Conservation (phyloP, 2,888 invertebrate species). For the Eudemis profundana region DNA sequence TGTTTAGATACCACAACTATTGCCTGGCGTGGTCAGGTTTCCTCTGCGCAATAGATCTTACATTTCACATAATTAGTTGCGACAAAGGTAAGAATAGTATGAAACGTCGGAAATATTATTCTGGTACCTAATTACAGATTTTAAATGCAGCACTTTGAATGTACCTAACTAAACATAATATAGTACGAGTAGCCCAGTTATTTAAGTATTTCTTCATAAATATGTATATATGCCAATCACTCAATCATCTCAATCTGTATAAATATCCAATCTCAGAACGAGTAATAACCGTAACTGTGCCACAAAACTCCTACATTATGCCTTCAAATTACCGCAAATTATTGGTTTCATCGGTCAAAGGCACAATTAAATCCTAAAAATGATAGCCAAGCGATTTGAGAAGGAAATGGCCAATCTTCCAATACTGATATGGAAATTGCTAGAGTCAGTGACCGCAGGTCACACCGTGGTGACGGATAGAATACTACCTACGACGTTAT, state of each 20-base stretch:
- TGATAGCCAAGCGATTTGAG: constrained; percentile 52
- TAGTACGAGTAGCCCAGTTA: too few relatives aligned
- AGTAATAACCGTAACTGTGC: constrained; percentile 40
- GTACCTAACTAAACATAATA: too few relatives aligned
- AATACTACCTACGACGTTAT: neutral
- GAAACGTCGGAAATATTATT: constrained; percentile 32
- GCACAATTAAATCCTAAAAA: constrained; percentile 53
- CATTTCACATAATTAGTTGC: constrained; percentile 57
- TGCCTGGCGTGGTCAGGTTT: constrained; percentile 63
- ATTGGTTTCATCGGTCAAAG: constrained; percentile 50
- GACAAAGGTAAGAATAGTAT: constrained; percentile 54
- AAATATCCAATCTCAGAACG: constrained; percentile 24
- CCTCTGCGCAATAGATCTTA: constrained; percentile 57
- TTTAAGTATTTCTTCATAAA: constrained; percentile 15
- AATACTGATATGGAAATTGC: constrained; percentile 45
- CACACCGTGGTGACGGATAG: constrained; percentile 37
- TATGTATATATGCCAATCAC: constrained; percentile 32
- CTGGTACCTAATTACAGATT: constrained; percentile 30
- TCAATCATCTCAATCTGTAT: constrained; percentile 34
- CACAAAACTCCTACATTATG: constrained; percentile 45
- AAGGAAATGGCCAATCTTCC: constrained; percentile 54
- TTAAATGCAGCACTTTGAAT: too few relatives aligned
- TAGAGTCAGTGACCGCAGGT: constrained; percentile 16
- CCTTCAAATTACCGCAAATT: constrained; percentile 52
- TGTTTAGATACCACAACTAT: constrained; percentile 46